Evolutionary conservation across 2,797 vertebrate genomes (phyloP), one percentile per base, ranked within the genome.

Genomic region (Benthosema pterotum): DNA sequence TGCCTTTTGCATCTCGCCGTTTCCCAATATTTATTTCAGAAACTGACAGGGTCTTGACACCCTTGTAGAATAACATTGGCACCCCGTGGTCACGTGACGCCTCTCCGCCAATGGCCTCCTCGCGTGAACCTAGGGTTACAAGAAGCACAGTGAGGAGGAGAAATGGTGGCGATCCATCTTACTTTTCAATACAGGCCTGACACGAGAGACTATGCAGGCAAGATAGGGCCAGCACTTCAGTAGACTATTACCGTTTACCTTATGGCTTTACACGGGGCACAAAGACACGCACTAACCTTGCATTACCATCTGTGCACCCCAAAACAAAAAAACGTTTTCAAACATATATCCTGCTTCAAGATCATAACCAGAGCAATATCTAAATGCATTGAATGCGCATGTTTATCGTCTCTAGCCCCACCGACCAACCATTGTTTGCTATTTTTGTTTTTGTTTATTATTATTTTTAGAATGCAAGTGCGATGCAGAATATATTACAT

Each of bases 41-140:
- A 96, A 95, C 95, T 99, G 97, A 98, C 96, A 94, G 94, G 95
- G 97, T 97, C 96, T 96, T 96, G 96, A 98, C 96, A 98, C 96
- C 95, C 94, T 93, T 88, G 94, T 95, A 95, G 96, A 97, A 96
- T 96, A 97, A 98, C 97, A 99, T 98, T 99, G 97, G 97, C 96
- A 95, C 95, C 94, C 94, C 91, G 93, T 94, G 91, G 93, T 99
- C 97, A 99, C 95, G 96, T 99, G 97, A 97, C 93, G 45, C 94
- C 95, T 89, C 90, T 96, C 94, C 94, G 93, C 97, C 97, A 99
- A 99, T 99, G 93, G 95, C 95, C 93, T 93, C 95, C 93, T 92
- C 74, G 90, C 92, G 92, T 94, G 94, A 94, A 97, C 96, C 97
- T 98, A 94, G 91, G 94, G 93, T 91, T 89, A 93, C 88, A 92